Base-by-base conservation (phyloP, 2,797 vertebrate species). In the Hemibagrus guttatus region DNA sequence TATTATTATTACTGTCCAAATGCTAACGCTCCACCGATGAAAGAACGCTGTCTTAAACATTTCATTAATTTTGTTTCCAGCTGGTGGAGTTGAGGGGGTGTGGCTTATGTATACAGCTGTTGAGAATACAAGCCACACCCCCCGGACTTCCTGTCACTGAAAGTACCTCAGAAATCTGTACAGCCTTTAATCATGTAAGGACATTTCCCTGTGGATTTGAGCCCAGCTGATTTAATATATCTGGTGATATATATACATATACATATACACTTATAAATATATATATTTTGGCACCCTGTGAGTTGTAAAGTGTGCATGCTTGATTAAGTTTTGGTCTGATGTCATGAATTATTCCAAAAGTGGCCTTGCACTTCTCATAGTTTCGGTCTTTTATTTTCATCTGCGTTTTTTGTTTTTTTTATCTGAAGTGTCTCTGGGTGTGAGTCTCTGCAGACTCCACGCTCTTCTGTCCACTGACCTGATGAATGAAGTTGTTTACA, bases 301-400 rank as follows among this genome's bases (percentile, higher is more conserved):
- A 49, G 46, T 89, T 91, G 94, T 95, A 93, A 39, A 54, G 93
- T 95, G 93, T 93, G 95, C 95, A 96, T 95, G 95, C 93, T 94
- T 92, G 91, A 94, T 92, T 91, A 87, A 91, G 91, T 93, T 93
- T 83, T 92, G 90, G 13, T 90, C 93, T 92, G 90, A 94, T 91
- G 83, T 87, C 85, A 78, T 89, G 75, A 90, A 90, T 92, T 91
- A 79, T 92, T 95, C 93, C 91, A 84, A 90, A 93, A 95, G 95
- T 95, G 94, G 94, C 95, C 95, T 96, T 95, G 94, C 91, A 91
- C 92, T 92, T 91, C 81, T 88, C 86, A 92, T 93, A 90, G 88
- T 87, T 91, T 74, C 59, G 83, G 85, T 81, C 54, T 83, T 52
- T 83, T 81, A n/a, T 81, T 81, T 75, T 84, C 72, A 59, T 80